Evolutionary conservation across 2,797 vertebrate genomes (phyloP).

Genomic region (Peromyscus attwateri): DNA sequence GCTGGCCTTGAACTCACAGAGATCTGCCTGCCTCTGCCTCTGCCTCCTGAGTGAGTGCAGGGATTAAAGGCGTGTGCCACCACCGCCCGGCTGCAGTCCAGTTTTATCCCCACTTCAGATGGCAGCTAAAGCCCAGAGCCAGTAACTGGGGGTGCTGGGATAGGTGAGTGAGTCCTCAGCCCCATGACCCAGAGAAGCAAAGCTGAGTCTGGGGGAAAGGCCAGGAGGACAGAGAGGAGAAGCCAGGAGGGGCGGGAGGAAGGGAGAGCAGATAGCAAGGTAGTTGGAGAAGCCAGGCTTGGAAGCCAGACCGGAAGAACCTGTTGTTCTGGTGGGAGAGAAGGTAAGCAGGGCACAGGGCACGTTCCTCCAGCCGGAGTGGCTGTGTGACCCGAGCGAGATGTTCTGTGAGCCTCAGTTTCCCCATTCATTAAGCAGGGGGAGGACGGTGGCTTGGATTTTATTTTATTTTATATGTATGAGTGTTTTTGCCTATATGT

Average conservation of each 20-base stretch:
- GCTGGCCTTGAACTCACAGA: no score
- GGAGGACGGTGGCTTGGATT: neutral
- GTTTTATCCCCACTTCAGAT: neutral
- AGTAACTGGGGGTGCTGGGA: neutral
- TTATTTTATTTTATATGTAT: neutral
- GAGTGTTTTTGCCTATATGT: neutral
- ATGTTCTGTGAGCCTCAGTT: conserved; percentile 1
- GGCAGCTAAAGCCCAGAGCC: neutral
- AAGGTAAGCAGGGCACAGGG: neutral
- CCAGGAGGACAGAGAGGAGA: neutral
- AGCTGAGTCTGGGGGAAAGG: neutral
- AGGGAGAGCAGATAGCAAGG: conserved; percentile 55
- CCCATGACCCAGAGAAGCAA: neutral
- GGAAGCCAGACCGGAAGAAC: conserved; percentile 44
- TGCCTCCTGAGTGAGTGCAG: no score
- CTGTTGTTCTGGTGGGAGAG: conserved; percentile 32
- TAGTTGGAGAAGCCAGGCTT: neutral
- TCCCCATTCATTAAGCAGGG: neutral
- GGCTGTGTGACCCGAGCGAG: neutral
- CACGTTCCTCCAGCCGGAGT: neutral
- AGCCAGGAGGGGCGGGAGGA: neutral
- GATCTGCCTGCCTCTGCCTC: no score
- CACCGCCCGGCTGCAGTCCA: no score
- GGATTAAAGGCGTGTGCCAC: no score
- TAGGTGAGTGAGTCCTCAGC: neutral